Evolutionary conservation across 2,888 invertebrate genomes (phyloP), one percentile per base, ranked within the genome.

Genomic region (Hipparchia semele): DNA sequence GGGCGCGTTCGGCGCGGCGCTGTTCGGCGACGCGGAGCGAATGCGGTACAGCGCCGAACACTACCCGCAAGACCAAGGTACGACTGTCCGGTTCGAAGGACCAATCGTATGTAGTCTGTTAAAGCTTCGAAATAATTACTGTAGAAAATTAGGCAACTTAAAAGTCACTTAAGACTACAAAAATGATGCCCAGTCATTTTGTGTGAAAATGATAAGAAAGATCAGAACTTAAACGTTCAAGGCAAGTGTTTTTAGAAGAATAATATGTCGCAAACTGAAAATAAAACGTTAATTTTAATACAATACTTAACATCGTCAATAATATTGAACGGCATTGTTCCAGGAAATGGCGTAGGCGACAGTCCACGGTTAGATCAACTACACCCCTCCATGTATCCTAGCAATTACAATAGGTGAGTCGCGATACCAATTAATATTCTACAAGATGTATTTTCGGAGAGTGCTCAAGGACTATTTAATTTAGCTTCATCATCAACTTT

Each of bases 381-480:
- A 78, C 90, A 94, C 80, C 87, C 90, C 79, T 85, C 90, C 83
- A 91, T 94, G 90, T 94, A 92, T 79, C 90, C 92, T 78, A 90
- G 84, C 83, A 91, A 91, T 81, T 94, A 86, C 78, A 92, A 89
- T 84, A 90, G 94, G 94, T 92, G 61, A 70, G 69, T 23, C 12
- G 1, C 58, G 13, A 23, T 8, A 58, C 8, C 6, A 6, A 8
- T 58, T 23, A 23, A 23, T 23, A 1, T 23, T 23, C 23, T 23
- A 23, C 23, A 23, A 23, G 23, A 23, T 23, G 23, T 23, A 23
- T 23, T 23, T 23, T 23, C 23, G 23, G 23, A 23, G 23, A 23
- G 23, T 23, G 23, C 23, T 23, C 23, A 23, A 23, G 23, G 23
- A 23, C 23, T 23, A 23, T 23, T 23, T 23, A 23, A 23, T 23